Base-by-base conservation (phyloP, 92 coral and sea anemone species). In the Palythoa heliodiscus region DNA sequence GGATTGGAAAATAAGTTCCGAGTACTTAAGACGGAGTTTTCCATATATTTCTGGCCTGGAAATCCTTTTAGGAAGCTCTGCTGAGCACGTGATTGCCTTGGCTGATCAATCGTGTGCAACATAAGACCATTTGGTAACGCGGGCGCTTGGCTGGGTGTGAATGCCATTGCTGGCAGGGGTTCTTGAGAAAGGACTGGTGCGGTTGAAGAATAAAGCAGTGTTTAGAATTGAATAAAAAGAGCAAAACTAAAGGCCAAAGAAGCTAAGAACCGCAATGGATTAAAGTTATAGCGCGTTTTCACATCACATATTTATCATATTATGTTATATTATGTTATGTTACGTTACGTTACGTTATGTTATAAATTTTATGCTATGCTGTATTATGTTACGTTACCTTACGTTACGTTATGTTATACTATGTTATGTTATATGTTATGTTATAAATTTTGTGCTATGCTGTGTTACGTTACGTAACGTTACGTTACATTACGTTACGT, bases 31-130 rank as follows among this genome's bases (percentile, higher is more conserved):
- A 55, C 72, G 6, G 84, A 43, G 7, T 70, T n/a, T 23, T 43
- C 66, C 58, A 80, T 20, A 77, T 54, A 77, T 39, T 63, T 23
- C 52, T 53, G 61, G 10, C 47, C 23, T 16, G 74, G 63, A 24
- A 15, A 38, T 22, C 15, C 39, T 12, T 47, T 13, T 4, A 64
- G 61, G 60, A 70, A 29, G 38, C 6, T 50, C 35, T 25, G 73
- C 37, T 64, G 84, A 43, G 8, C 57, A 43, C 84, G 43, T 80
- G 84, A 48, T 23, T 61, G 83, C 29, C n/a, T 1, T 60, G 83
- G 20, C 48, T 80, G 61, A 10, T 24, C 84, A n/a, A 20, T 38
- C 37, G 43, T 3, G 24, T 74, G 84, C 74, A 66, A 47, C 24
- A 48, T 61, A 70, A 68, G 25, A 19, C 63, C 54, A 17, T 47